Base-by-base conservation (phyloP, 2,888 invertebrate species). In the Onthophagus sagittarius region DNA sequence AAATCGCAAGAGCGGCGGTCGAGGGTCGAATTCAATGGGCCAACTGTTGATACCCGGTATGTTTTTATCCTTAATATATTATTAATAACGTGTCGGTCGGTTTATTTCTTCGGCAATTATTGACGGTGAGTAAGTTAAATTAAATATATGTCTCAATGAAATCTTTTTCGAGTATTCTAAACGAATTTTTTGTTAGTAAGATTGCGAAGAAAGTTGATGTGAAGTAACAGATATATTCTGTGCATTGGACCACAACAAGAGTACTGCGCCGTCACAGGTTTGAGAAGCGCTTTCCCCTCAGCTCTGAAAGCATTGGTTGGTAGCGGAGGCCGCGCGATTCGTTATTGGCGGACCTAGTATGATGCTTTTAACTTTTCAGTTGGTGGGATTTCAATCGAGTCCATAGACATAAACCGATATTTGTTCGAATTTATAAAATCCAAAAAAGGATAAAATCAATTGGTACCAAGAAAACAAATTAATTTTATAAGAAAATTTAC, bases 291-390 rank as follows among this genome's bases (percentile, higher is more conserved):
- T 53, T 53, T 53, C 39, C 39, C 39, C 39, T 9, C 9, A 53
- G 39, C 39, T 53, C 39, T 53, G 39, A 53, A 53, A 53, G 39
- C 39, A 53, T 53, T 53, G 39, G 39, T 53, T 53, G 39, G 39
- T 53, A 53, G 39, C 39, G 39, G 39, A 53, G 39, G 39, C 39
- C 39, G 5, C 39, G 7, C 39, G 74, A 74, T 75, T 53, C 31
- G 73, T 74, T 72, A 77, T 77, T 77, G 77, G 77, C 73, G 76
- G 76, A 77, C 77, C 77, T 77, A 77, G 77, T 77, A 74, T 72
- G 71, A 73, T 69, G 62, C 53, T 71, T 76, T 33, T 62, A 73
- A 71, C 33, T 70, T 67, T 67, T 67, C 67, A 23, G 67, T 53
- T 69, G 72, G 73, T 62, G 75, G 75, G 73, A 71, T 69, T 64